These are phyloP conservation scores for Dicrurus megarhynchus DNA, from an alignment of 2,113 vertebrate genomes.

Conservation along the genomic window DNA sequence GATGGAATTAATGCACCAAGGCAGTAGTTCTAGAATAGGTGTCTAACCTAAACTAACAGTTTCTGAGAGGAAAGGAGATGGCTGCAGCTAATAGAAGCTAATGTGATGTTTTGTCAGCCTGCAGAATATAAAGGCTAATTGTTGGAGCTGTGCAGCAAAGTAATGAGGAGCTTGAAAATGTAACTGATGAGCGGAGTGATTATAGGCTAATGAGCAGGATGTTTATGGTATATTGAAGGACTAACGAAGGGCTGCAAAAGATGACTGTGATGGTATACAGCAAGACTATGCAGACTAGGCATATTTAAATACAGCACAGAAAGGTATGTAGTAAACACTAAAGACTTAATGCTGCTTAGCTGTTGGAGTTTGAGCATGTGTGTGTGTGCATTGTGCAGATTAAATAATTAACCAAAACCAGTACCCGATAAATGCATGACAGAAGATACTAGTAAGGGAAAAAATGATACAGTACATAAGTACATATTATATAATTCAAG, in stretches of 20 bases:
- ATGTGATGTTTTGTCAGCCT: not conserved
- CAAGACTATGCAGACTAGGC: not conserved
- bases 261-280: not conserved
- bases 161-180: conserved; percentile 7
- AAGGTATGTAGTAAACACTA: not conserved
- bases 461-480: not conserved
- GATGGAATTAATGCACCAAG: not conserved
- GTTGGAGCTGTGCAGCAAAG: not conserved
- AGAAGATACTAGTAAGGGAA: not conserved
- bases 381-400: not conserved
- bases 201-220: conserved; percentile 11
- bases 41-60: not conserved
- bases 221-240: not conserved
- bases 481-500: rapidly evolving
- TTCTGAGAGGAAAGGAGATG: not conserved
- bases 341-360: not conserved
- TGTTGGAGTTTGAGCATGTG: not conserved
- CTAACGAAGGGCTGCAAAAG: conserved; percentile 29
- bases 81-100: not conserved
- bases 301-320: not conserved
- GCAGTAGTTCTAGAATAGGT: not conserved
- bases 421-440: not conserved
- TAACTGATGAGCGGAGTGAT: not conserved
- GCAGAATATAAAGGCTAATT: not conserved
- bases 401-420: not conserved